phyloP scores from a whole-genome alignment of 2,797 vertebrate genomes.

The Pseudomugil gertrudae region DNA sequence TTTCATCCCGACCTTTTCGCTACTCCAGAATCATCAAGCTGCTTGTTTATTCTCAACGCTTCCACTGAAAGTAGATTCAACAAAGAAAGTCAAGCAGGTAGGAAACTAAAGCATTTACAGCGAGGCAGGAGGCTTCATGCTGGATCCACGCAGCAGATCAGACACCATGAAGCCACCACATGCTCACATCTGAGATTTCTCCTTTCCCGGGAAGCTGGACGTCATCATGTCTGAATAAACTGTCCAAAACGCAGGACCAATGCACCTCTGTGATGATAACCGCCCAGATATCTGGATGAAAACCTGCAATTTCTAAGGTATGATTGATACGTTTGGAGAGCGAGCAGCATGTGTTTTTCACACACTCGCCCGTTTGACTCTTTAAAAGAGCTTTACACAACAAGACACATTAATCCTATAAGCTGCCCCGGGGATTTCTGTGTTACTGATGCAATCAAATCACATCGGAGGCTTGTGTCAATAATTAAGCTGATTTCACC shows the following conservation, averaged over 20 bases:
- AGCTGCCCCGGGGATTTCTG: constrained; percentile 72
- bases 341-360: constrained; percentile 5
- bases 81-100: constrained; percentile 66
- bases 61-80: constrained; percentile 71
- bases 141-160: constrained; percentile 58
- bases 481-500: constrained; percentile 75
- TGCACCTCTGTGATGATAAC: background rate
- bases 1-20: constrained; percentile 74
- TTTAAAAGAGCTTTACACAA: constrained; percentile 71
- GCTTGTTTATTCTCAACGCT: constrained; percentile 78
- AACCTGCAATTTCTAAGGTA: constrained; percentile 5
- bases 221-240: constrained; percentile 38
- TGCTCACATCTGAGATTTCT: too few species aligned
- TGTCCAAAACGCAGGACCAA: constrained; percentile 10
- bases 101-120: constrained; percentile 49
- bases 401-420: constrained; percentile 74
- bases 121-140: constrained; percentile 30
- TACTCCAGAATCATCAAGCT: constrained; percentile 71
- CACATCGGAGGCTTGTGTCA: constrained; percentile 70
- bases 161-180: too few species aligned
- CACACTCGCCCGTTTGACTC: constrained; percentile 45
- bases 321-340: constrained; percentile 2
- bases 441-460: constrained; percentile 74
- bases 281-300: too few species aligned
- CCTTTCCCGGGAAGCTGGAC: too few species aligned